phyloP scores from a whole-genome alignment of 2,888 invertebrate genomes.

The Hydropsyche betteni region DNA sequence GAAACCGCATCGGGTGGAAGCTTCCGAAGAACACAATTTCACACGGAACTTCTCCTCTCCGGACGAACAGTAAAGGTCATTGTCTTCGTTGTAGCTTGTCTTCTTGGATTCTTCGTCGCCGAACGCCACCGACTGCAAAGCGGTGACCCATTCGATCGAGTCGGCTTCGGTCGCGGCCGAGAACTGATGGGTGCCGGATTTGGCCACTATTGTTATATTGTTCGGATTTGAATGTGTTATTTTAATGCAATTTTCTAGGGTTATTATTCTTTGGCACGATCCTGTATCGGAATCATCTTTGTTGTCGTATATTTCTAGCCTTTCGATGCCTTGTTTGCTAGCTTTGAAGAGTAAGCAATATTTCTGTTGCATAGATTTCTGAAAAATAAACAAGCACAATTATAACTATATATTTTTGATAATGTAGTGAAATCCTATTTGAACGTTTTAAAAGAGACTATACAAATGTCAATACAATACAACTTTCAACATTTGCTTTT shows the following conservation, averaged over 20 bases:
- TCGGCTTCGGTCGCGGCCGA: conserved; percentile 72
- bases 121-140: conserved; percentile 84
- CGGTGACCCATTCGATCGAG: conserved; percentile 79
- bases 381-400: conserved; percentile 56
- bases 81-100: conserved; percentile 80
- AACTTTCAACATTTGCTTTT: too few relatives aligned
- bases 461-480: too few relatives aligned
- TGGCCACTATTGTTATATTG: conserved; percentile 76
- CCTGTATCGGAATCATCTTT: conserved; percentile 74
- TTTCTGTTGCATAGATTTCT: conserved; percentile 88
- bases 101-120: conserved; percentile 72
- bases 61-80: conserved; percentile 87
- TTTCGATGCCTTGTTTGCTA: conserved; percentile 85
- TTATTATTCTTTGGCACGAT: conserved; percentile 78
- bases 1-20: conserved; percentile 78
- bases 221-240: conserved; percentile 72
- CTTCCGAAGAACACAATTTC: conserved; percentile 79
- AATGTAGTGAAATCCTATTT: too few relatives aligned
- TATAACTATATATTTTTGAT: neutral
- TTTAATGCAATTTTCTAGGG: conserved; percentile 88
- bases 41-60: conserved; percentile 85
- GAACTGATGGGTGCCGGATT: conserved; percentile 71
- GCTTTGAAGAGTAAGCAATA: conserved; percentile 81
- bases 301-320: conserved; percentile 85
- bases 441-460: too few relatives aligned